Base-by-base conservation (phyloP, 1,140 invertebrate genomes). In the Apis florea region DNA sequence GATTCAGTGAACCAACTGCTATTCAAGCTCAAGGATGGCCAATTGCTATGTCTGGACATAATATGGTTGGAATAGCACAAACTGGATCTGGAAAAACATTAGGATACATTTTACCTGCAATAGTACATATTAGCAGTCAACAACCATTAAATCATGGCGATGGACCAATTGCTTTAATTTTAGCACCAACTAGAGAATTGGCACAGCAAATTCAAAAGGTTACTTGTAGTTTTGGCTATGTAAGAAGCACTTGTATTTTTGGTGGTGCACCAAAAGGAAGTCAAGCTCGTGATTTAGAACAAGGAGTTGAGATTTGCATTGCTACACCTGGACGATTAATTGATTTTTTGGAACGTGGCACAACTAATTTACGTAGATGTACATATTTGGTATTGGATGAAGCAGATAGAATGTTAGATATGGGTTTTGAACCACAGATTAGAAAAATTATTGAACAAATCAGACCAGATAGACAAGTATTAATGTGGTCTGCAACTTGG, bases 401-500 rank as follows among this genome's bases (percentile, higher is more conserved):
- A 94, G 99, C 99, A 85, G 99, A 99, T 93, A 95, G 99, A 89
- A 98, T 99, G 98, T 94, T 99, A 73, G 99, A 99, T 91, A 99
- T 99, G 99, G 99, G 99, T 83, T 99, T 99, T 94, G 99, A 99
- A 92, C 98, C 98, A 1, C 99, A 99, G 94, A 99, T 99, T 82
- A 95, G 98, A 84, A 99, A 99, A 94, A 99, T 99, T 84, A 96
- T 99, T 88, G 97, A 98, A 91, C 98, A 99, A 94, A 98, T 99
- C 63, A 94, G 96, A 83, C 96, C 96, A 2, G 96, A 97, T 89
- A 91, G 95, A 63, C 95, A 96, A 93, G 96, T 96, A 1, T 91
- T 96, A 1, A 99, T 99, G 99, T 99, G 98, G 98, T 99, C 98
- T 66, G 99, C 99, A 1, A 99, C 99, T 1, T 99, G 99, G 99